phyloP scores from a whole-genome alignment of 2,888 invertebrate species.

The Drosophila incognita region DNA sequence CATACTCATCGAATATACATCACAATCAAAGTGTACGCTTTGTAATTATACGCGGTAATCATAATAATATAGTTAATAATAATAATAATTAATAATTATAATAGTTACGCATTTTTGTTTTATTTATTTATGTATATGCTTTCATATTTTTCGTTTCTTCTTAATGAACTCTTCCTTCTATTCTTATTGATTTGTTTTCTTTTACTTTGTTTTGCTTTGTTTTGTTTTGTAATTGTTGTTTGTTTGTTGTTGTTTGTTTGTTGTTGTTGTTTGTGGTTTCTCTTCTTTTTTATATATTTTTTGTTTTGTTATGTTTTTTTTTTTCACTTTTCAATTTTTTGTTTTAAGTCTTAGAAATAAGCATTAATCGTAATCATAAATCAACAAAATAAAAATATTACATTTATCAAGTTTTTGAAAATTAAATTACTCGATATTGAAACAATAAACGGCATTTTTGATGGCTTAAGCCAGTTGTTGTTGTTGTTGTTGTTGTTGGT shows the following conservation, averaged over 20 bases:
- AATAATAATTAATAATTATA: conserved; percentile 67
- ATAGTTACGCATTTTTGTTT: conserved; percentile 49
- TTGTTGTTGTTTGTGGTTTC: conserved; percentile 28
- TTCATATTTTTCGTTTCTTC: conserved; percentile 38
- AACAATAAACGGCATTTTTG: conserved; percentile 59
- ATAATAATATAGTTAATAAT: conserved; percentile 63
- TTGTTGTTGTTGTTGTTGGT: conserved; percentile 22
- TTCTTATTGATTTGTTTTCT: conserved; percentile 23
- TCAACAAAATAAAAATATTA: conserved; percentile 75
- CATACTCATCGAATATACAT: conserved; percentile 80
- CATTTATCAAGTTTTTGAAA: conserved; percentile 69
- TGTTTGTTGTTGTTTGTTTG: not conserved
- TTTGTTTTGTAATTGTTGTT: conserved; percentile 41
- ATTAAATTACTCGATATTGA: conserved; percentile 64
- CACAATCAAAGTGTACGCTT: conserved; percentile 80
- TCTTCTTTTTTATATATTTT: conserved; percentile 20
- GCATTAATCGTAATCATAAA: conserved; percentile 75
- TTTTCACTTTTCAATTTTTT: conserved; percentile 35
- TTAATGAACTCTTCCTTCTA: conserved; percentile 29
- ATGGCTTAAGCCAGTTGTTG: conserved; percentile 18
- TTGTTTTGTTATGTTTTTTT: conserved; percentile 20
- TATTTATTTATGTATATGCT: conserved; percentile 42
- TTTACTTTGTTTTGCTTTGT: conserved; percentile 19
- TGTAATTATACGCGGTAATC: conserved; percentile 68
- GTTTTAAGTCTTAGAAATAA: conserved; percentile 57